A percentile compares a stretch with the other conserved stretches of the same genome.
phyloP scores from a whole-genome alignment of 2,113 vertebrate species.

The Triplophysa siluroides region DNA sequence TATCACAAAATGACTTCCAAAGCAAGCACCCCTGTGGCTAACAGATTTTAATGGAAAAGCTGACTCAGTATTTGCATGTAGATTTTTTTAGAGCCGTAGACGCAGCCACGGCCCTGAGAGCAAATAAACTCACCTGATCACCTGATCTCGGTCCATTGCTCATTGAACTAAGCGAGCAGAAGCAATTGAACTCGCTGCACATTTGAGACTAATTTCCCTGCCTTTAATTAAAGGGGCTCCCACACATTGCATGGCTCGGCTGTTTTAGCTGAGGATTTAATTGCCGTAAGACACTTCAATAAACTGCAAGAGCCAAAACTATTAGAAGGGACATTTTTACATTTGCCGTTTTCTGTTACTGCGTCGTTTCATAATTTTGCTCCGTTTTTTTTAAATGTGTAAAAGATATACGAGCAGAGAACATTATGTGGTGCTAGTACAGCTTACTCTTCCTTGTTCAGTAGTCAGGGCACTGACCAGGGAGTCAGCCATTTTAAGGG shows the following conservation, averaged over 20 bases:
- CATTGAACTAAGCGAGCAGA: conserved; percentile 47
- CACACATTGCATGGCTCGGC: conserved; percentile 42
- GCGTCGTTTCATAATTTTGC: background rate
- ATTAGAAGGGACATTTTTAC: conserved; percentile 13
- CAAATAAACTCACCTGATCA: conserved; percentile 37
- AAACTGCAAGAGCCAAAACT: conserved; percentile 6
- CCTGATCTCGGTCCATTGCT: conserved; percentile 55
- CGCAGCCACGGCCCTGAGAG: conserved; percentile 12
- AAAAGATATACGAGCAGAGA: background rate
- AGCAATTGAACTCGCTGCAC: conserved; percentile 41
- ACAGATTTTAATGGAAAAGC: conserved; percentile 43
- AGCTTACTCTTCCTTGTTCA: background rate
- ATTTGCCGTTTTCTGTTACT: conserved; percentile 1
- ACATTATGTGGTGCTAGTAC: background rate
- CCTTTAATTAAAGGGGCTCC: conserved; percentile 51
- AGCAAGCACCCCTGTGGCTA: conserved; percentile 29
- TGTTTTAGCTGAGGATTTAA: conserved; percentile 51
- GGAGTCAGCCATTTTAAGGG: too few species aligned
- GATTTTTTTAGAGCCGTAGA: conserved; percentile 25
- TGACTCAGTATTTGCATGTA: conserved; percentile 37
- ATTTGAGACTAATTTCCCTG: conserved; percentile 43
- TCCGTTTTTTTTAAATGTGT: background rate
- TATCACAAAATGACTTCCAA: conserved; percentile 31
- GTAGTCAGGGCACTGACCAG: too few species aligned
- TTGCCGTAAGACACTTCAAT: conserved; percentile 39